A percentile compares a stretch with the other conserved stretches of the same genome.
These are phyloP conservation scores for Spodoptera litura DNA, from an alignment of 1,140 invertebrate species.

Conservation along the genomic window DNA sequence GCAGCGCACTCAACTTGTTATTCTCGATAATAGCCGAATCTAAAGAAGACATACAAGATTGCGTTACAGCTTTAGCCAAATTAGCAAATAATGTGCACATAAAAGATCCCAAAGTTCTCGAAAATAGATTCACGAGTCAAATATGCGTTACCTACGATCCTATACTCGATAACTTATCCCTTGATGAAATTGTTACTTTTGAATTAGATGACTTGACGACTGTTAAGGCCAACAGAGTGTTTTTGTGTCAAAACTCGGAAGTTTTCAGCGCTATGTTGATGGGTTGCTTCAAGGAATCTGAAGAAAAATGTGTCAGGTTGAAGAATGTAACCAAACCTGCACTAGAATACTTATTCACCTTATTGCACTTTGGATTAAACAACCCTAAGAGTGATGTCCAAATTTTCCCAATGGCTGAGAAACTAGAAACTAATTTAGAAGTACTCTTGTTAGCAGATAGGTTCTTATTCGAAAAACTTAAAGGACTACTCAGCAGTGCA, in stretches of 20 bases:
- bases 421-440: slow-evolving; percentile 88
- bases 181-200: slow-evolving; percentile 86
- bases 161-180: slow-evolving; percentile 71
- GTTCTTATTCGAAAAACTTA: slow-evolving; percentile 88
- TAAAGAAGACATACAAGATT: slow-evolving; percentile 76
- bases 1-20: slow-evolving; percentile 75
- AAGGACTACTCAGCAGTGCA: slow-evolving; percentile 85
- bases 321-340: slow-evolving; percentile 87
- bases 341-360: slow-evolving; percentile 85
- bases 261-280: slow-evolving; percentile 89
- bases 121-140: slow-evolving; percentile 77
- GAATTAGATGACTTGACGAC: slow-evolving; percentile 88
- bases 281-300: slow-evolving; percentile 89
- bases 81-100: slow-evolving; percentile 82
- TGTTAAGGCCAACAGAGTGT: slow-evolving; percentile 87
- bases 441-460: slow-evolving; percentile 89
- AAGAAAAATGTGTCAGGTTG: slow-evolving; percentile 86
- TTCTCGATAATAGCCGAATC: slow-evolving; percentile 70
- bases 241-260: slow-evolving; percentile 88
- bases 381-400: slow-evolving; percentile 73
- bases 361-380: slow-evolving; percentile 85
- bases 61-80: slow-evolving; percentile 80
- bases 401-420: slow-evolving; percentile 78
- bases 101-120: slow-evolving; percentile 82
- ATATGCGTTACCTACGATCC: slow-evolving; percentile 74